Evolutionary conservation across 2,797 vertebrate genomes (phyloP), one percentile per base, ranked within the genome.

Genomic region (Protonibea diacanthus): DNA sequence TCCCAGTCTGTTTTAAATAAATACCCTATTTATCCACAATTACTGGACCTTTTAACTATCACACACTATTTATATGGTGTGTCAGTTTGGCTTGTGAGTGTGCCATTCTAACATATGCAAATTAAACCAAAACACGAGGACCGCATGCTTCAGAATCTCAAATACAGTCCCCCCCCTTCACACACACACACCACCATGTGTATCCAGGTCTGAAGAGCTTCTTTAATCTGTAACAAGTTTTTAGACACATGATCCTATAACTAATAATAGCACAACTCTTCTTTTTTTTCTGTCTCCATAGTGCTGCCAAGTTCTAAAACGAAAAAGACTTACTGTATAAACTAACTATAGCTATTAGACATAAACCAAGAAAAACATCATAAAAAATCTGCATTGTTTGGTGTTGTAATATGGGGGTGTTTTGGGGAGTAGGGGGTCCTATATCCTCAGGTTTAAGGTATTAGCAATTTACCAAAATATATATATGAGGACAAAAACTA

Each of bases 201-300:
- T 74, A 71, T 80, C 84, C 75, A 69, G 87, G 74, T 90, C 86
- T 76, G 60, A 88, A 81, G 80, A 86, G 82, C 75, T 78, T 81
- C 85, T 86, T 76, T 76, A 78, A 85, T 83, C 83, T 53, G 74
- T 83, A 75, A 82, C 61, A 75, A 74, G 73, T 83, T 82, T 88
- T 64, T 76, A 82, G 83, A 92, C 80, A 91, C 76, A 86, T 64
- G 78, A 87, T 92, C 90, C 88, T 91, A 58, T 89, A 87, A 89
- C 90, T 84, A 81, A 88, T 87, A 85, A 95, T 94, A 95, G 95
- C 95, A 96, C 95, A 96, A 95, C 82, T 91, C 82, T 84, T 92
- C 57, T 82, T 91, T 80, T 44, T 44, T 87, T 87, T 86, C 25
- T 92, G 85, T 94, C 85, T 91, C 86, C 90, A 80, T 94, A 85